Evolutionary conservation across 2,797 vertebrate species (phyloP).

Genomic region (Tolypeutes matacus): DNA sequence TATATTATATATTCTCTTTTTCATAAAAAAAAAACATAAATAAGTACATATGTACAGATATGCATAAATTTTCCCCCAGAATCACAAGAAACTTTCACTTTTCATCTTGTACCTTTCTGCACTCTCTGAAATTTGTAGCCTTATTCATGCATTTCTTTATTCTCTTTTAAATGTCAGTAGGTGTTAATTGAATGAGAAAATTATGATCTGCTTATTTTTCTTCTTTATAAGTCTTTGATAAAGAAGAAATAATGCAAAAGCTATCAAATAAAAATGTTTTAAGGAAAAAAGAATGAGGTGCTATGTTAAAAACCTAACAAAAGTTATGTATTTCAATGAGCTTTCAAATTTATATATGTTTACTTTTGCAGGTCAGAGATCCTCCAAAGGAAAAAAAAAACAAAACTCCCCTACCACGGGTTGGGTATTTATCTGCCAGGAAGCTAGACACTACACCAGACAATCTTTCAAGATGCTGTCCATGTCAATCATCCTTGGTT

Average conservation of each 20-base stretch:
- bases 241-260: background rate
- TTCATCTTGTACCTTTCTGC: background rate
- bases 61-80: conserved; percentile 18
- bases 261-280: background rate
- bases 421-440: background rate
- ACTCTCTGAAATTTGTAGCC: conserved; percentile 12
- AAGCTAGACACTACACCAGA: background rate
- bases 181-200: background rate
- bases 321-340: background rate
- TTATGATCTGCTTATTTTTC: background rate
- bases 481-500: background rate
- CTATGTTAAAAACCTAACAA: background rate
- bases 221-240: conserved; percentile 29
- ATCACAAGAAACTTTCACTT: background rate
- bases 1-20: background rate
- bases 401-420: background rate
- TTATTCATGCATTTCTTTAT: background rate
- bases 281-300: background rate
- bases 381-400: conserved; percentile 38
- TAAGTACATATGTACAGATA: background rate
- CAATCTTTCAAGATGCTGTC: background rate
- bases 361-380: background rate
- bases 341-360: background rate
- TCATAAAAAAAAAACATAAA: background rate
- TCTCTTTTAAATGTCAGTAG: background rate